Evolutionary conservation across 2,797 vertebrate genomes (phyloP).

Genomic region (Centroberyx gerrardi): DNA sequence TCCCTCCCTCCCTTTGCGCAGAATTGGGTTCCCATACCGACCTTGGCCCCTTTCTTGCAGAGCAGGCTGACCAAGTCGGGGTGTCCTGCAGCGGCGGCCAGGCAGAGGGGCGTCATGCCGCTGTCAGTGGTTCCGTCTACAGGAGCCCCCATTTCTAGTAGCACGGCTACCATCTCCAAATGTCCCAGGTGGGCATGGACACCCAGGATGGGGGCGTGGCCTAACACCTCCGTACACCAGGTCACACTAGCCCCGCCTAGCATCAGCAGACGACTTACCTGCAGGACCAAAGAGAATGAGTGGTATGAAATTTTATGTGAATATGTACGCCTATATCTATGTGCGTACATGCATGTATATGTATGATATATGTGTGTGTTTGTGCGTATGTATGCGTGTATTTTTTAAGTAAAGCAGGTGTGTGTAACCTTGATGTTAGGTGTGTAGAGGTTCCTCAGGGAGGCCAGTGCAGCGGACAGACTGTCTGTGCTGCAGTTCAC

Average conservation of each 20-base stretch:
- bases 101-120: slow-evolving; percentile 93
- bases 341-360: too few species aligned
- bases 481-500: slow-evolving; percentile 96
- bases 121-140: slow-evolving; percentile 90
- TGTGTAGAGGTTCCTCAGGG: slow-evolving; percentile 97
- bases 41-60: slow-evolving; percentile 93
- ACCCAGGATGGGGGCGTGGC: slow-evolving; percentile 93
- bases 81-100: slow-evolving; percentile 93
- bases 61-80: slow-evolving; percentile 90
- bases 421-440: slow-evolving; percentile 96
- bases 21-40: slow-evolving; percentile 71
- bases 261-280: slow-evolving; percentile 98
- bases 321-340: not conserved
- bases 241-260: slow-evolving; percentile 94
- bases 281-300: slow-evolving; percentile 10
- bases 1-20: not conserved
- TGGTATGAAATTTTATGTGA: not conserved
- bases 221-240: slow-evolving; percentile 96
- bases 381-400: slow-evolving; percentile 6
- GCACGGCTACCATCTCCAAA: slow-evolving; percentile 91
- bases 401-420: slow-evolving; percentile 2
- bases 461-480: slow-evolving; percentile 94
- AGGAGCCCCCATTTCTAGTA: slow-evolving; percentile 93
- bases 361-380: slow-evolving; percentile 43
- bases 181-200: slow-evolving; percentile 96